Conservation (phyloP, 2,797 vertebrate genomes). For the Pangasius mekongensis region DNA sequence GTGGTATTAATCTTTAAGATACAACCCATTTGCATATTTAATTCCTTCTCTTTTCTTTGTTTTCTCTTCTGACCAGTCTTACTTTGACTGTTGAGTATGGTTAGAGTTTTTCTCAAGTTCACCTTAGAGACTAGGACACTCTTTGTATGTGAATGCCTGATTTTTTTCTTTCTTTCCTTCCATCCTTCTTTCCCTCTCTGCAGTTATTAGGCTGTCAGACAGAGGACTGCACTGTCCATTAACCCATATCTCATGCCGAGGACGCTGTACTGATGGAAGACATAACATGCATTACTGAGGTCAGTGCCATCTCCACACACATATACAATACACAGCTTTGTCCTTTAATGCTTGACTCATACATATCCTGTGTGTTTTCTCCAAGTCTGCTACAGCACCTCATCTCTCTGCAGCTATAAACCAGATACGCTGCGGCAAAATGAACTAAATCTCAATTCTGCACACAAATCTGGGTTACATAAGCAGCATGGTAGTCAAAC, state of each 20-base stretch:
- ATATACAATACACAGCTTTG: conserved; percentile 16
- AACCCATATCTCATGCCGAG: conserved; percentile 63
- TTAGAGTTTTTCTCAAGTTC: neutral
- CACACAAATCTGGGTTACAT: conserved; percentile 31
- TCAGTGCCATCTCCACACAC: conserved; percentile 47
- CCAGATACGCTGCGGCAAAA: neutral
- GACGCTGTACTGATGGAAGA: conserved; percentile 60
- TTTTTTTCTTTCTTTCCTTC: conserved; percentile 24
- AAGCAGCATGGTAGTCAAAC: conserved; percentile 28
- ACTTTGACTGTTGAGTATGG: neutral
- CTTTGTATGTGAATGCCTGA: neutral
- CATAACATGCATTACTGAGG: conserved; percentile 63
- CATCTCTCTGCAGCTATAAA: neutral
- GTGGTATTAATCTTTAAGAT: neutral
- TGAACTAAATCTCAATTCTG: conserved; percentile 7
- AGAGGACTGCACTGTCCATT: conserved; percentile 68
- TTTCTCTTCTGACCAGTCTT: neutral
- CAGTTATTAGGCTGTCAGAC: conserved; percentile 69
- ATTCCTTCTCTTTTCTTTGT: neutral
- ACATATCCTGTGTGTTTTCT: neutral
- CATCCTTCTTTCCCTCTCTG: conserved; percentile 31
- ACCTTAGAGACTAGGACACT: neutral
- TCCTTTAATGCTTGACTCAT: neutral
- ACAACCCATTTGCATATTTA: neutral
- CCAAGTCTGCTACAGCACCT: neutral